Evolutionary conservation across 1,140 invertebrate species (phyloP).

Genomic region (Eupristina koningsbergeri): DNA sequence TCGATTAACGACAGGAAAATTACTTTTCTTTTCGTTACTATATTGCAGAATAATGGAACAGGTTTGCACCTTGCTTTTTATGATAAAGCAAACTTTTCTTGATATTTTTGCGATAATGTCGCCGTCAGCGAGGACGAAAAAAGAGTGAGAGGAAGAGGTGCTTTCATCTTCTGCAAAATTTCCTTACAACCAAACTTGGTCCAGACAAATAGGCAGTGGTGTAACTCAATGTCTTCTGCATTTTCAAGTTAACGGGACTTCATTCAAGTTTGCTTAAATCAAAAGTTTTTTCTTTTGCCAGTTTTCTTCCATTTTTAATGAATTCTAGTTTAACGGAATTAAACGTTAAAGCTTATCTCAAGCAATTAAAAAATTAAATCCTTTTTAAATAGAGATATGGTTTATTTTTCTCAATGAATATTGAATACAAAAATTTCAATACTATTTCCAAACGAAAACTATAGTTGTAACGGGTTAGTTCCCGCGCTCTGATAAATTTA

Average conservation of each 20-base stretch:
- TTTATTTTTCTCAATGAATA: no score
- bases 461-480: no score
- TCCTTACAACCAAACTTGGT: constrained; percentile 38
- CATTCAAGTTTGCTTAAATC: constrained; percentile 9
- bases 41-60: constrained; percentile 19
- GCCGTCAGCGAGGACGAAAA: constrained; percentile 14
- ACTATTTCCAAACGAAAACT: no score
- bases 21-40: background rate
- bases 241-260: constrained; percentile 37
- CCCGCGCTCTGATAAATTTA: no score
- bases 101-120: constrained; percentile 50
- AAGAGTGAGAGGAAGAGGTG: background rate
- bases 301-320: constrained; percentile 25
- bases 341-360: background rate
- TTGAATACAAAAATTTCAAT: no score
- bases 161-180: constrained; percentile 37
- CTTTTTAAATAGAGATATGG: no score
- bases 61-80: background rate
- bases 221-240: background rate
- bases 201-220: background rate
- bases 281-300: background rate
- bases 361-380: no score
- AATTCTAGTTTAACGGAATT: background rate
- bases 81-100: constrained; percentile 55
- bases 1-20: background rate